phyloP scores from a whole-genome alignment of 1,140 invertebrate species.

The Meloidogyne chitwoodi region DNA sequence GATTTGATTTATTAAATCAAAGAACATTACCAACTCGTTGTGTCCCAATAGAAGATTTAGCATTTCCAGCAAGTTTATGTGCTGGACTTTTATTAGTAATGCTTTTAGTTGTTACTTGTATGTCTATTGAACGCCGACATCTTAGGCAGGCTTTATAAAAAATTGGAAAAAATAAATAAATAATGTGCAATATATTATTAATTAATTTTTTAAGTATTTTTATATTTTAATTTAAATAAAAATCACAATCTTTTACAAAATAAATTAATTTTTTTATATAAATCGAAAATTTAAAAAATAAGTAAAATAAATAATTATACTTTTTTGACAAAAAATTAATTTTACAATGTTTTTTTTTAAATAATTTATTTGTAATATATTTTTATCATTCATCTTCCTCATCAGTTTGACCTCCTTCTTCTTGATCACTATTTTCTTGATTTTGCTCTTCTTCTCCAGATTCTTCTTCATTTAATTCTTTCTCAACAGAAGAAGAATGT shows the following conservation, averaged over 20 bases:
- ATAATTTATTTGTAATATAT: too few species aligned
- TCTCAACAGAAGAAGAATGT: background rate
- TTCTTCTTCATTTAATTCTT: background rate
- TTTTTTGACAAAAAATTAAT: too few species aligned
- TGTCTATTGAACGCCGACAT: background rate
- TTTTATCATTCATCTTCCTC: background rate
- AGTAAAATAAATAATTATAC: too few species aligned
- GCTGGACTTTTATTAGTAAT: slow-evolving; percentile 3
- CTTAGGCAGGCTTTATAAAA: background rate
- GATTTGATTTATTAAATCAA: background rate
- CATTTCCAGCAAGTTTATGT: slow-evolving; percentile 14
- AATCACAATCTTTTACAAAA: background rate
- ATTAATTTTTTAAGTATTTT: too few species aligned
- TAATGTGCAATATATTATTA: background rate
- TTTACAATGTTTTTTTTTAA: too few species aligned
- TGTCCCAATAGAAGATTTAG: slow-evolving; percentile 7
- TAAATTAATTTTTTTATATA: too few species aligned
- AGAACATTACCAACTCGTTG: slow-evolving; percentile 1
- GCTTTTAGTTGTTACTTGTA: slow-evolving; percentile 4
- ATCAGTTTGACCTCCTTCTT: background rate
- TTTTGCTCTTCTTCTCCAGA: background rate
- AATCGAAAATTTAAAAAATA: too few species aligned
- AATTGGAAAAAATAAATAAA: background rate
- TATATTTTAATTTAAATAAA: background rate
- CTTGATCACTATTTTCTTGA: background rate